Conservation (phyloP, 2,113 vertebrate genomes). For the Ploceus nigricollis region DNA sequence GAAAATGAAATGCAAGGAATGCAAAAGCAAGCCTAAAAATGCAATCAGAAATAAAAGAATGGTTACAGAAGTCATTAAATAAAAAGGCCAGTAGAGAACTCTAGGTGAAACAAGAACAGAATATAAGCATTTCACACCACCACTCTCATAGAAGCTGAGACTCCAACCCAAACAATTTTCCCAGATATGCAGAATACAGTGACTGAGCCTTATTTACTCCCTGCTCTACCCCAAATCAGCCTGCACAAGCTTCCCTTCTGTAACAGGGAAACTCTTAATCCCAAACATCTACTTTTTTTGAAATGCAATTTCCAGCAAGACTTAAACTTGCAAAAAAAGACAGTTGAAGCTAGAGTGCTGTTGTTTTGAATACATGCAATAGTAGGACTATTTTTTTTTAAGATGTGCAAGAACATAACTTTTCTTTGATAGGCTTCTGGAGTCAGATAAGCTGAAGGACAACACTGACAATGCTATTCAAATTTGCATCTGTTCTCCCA, state of each 20-base stretch:
- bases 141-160: background rate
- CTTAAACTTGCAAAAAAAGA: background rate
- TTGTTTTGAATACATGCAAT: background rate
- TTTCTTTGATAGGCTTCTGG: background rate
- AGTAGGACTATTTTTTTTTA: background rate
- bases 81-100: background rate
- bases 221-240: background rate
- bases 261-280: background rate
- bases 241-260: background rate
- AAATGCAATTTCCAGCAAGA: background rate
- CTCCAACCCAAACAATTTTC: background rate
- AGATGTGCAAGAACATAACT: background rate
- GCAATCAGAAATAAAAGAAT: background rate
- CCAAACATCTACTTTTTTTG: background rate
- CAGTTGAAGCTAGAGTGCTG: background rate
- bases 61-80: background rate
- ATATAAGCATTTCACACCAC: background rate
- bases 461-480: background rate
- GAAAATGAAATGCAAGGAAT: constrained; percentile 9
- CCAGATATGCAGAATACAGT: background rate
- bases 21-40: constrained; percentile 22
- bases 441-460: constrained; percentile 41
- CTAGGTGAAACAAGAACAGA: background rate
- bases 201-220: background rate
- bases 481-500: constrained; percentile 45